Evolutionary conservation across 2,113 vertebrate species (phyloP).

Genomic region (Centrocercus urophasianus): DNA sequence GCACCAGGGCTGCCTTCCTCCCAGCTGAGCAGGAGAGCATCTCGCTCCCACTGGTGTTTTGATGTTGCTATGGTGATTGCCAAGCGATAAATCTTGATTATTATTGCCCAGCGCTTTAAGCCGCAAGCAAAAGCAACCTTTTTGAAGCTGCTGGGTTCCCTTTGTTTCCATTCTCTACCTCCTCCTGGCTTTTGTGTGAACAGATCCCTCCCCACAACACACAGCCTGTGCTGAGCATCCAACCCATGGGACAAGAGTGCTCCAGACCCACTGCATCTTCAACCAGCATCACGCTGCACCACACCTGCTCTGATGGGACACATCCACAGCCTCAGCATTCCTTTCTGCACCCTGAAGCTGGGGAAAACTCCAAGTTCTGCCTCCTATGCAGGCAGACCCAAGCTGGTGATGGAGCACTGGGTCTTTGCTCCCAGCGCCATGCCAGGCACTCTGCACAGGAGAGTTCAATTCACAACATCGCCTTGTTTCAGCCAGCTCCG

Average conservation of each 20-base stretch:
- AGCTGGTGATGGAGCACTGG: not conserved
- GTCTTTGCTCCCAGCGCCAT: not conserved
- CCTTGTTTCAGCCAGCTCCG: accelerated
- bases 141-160: not conserved
- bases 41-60: slow-evolving; percentile 76
- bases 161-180: not conserved
- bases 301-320: not conserved
- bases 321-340: not conserved
- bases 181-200: not conserved
- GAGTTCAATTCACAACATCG: accelerated
- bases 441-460: not conserved
- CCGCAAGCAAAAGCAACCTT: slow-evolving; percentile 47
- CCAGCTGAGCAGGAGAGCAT: slow-evolving; percentile 37
- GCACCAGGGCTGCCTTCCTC: not conserved
- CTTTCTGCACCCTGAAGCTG: not conserved
- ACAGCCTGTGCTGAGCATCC: not conserved
- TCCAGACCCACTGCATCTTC: not conserved
- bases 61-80: slow-evolving; percentile 81
- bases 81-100: slow-evolving; percentile 75
- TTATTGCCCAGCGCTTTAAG: slow-evolving; percentile 72
- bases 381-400: not conserved
- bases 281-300: accelerated
- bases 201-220: not conserved
- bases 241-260: not conserved
- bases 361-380: not conserved